Base-by-base conservation (phyloP, 2,797 vertebrate genomes). In the Miichthys miiuy region DNA sequence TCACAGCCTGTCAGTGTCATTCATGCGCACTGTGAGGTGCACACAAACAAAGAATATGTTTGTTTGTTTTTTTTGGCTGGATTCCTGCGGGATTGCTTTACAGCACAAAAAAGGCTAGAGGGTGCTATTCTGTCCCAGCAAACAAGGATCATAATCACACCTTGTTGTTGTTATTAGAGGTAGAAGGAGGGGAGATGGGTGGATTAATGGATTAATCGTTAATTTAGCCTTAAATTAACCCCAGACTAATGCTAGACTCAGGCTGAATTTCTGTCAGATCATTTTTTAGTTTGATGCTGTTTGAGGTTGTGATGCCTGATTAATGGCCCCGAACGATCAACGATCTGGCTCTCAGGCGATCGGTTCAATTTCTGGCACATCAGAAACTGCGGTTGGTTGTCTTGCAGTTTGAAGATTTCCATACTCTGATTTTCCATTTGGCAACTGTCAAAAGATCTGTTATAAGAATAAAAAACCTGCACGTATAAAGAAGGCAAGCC, bases 1-100 rank as follows among this genome's bases (percentile, higher is more conserved):
- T 73, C 64, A 41, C 77, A 63, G 64, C 64, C 20, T 55, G 18
- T 60, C 20, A 52, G 64, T 62, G 48, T n/a, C 17, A 9, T 63
- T 74, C 48, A 74, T 65, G 61, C n/a, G 52, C 6, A 9, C 20
- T 48, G 25, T 63, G 60, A 70, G 51, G 41, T 30, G 27, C 58
- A 42, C 55, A 41, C 27, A 55, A 41, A 71, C 55, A 70, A 38
- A 38, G 34, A 38, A 38, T 38, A 2, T 38, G 1, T 34, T 34
- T 34, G 1, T 8, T 38, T n/a, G n/a, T 38, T 38, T 38, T 38
- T 9, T 38, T 9, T 38, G 34, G 34, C 34, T 16, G 21, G 21
- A 54, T 14, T 50, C 27, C 54, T 12, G 23, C 3, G 4, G 30
- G 34, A 18, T 2, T 46, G 23, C 17, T 47, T 42, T 4, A 42